phyloP scores from a whole-genome alignment of 2,888 invertebrate species.

The Cordilura impudica region DNA sequence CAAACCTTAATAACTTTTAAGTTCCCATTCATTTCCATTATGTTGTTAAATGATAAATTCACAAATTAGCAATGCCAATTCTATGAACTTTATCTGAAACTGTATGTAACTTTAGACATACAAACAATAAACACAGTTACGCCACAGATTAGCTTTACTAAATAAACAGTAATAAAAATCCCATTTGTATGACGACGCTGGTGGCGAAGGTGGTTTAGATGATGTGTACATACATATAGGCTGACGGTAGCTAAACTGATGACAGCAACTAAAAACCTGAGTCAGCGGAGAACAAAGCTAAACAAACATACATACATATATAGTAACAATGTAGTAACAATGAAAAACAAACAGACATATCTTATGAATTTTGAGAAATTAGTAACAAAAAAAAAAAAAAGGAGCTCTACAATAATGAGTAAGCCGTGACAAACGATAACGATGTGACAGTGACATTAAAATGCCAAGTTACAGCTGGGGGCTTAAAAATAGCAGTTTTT shows the following conservation, averaged over 20 bases:
- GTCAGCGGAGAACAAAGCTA: constrained; percentile 46
- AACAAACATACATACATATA: constrained; percentile 37
- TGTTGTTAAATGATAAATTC: neutral
- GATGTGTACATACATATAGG: neutral
- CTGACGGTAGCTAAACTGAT: constrained; percentile 12
- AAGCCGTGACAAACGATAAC: constrained; percentile 50
- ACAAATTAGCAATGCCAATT: constrained; percentile 1
- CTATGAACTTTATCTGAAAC: constrained; percentile 24
- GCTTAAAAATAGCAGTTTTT: neutral
- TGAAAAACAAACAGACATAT: constrained; percentile 32
- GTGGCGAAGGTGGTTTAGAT: constrained; percentile 16
- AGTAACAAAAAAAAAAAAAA: constrained; percentile 33
- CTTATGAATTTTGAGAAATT: constrained; percentile 57
- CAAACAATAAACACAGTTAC: constrained; percentile 37
- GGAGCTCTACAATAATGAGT: constrained; percentile 30
- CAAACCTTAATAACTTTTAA: neutral
- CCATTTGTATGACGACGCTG: constrained; percentile 22
- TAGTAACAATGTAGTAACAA: constrained; percentile 17
- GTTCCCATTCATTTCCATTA: neutral
- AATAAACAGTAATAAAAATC: constrained; percentile 60
- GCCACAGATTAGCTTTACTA: constrained; percentile 45
- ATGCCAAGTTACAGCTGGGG: neutral
- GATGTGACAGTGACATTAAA: constrained; percentile 43
- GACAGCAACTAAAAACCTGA: constrained; percentile 40
- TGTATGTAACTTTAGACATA: neutral